phyloP scores from a whole-genome alignment of 2,113 vertebrate genomes.

The Electrona antarctica region DNA sequence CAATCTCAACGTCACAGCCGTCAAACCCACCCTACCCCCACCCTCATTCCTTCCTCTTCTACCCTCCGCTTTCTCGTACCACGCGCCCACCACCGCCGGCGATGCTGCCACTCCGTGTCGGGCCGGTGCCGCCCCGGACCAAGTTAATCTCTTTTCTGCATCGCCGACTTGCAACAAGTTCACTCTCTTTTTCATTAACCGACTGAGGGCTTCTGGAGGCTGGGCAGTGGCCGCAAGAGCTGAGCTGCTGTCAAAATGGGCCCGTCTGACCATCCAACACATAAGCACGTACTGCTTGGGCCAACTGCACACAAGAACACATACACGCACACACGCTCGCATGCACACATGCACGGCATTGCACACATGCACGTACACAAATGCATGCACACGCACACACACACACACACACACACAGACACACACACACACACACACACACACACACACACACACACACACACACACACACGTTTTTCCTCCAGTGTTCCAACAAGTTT shows the following conservation, averaged over 20 bases:
- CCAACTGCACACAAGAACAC: conserved; percentile 11
- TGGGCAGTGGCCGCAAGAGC: conserved; percentile 53
- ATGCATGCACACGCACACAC: neutral
- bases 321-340: conserved; percentile 23
- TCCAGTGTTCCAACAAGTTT: conserved; percentile 18
- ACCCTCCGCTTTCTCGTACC: conserved; percentile 22
- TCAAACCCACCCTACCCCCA: neutral
- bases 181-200: conserved; percentile 79
- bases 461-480: neutral
- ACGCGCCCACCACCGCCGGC: conserved; percentile 31
- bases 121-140: conserved; percentile 55
- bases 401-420: conserved; percentile 6
- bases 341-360: too few species aligned
- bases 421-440: conserved; percentile 5
- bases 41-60: neutral
- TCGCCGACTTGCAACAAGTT: conserved; percentile 78
- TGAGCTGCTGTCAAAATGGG: conserved; percentile 59
- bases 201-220: conserved; percentile 64
- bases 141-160: conserved; percentile 82
- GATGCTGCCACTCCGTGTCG: conserved; percentile 57
- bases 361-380: too few species aligned
- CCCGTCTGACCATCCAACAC: conserved; percentile 41
- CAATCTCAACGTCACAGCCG: neutral
- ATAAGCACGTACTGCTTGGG: conserved; percentile 38
- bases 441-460: conserved; percentile 7